Evolutionary conservation across 2,797 vertebrate genomes (phyloP), one percentile per base, ranked within the genome.

Genomic region (Hemibagrus guttatus): DNA sequence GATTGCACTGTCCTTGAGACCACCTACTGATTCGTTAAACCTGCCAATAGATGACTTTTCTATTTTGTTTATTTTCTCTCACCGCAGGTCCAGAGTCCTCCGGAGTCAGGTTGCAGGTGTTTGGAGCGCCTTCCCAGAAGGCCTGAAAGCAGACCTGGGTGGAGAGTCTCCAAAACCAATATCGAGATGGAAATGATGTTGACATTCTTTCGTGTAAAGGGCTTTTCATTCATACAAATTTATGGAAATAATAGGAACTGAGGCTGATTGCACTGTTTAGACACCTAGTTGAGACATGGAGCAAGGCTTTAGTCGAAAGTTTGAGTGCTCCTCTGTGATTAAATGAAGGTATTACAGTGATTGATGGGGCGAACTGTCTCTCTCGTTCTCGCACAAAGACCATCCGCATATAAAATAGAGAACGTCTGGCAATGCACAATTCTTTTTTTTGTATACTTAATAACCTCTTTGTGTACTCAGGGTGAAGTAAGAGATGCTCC

Each of bases 1-100:
- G 84, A 83, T 89, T 90, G 66, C 84, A 86, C 49, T 81, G 88
- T 90, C 88, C 86, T 90, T 90, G 76, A 88, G 91, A 88, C 89
- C 91, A 91, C 89, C 88, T 90, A 90, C 86, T 58, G 85, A 87
- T 90, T 89, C 78, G 71, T 46, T 85, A 85, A 90, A 90, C 74
- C 90, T 89, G 89, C 69, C 86, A 87, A 88, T 89, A 86, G 72
- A 91, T 84, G 87, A 89, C 88, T 89, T 90, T 87, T 89, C 81
- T 86, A 85, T 81, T 87, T 89, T 91, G 90, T 91, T 91, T 91
- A 88, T 91, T 91, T 90, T 89, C 56, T 78, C 81, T 85, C 66
- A 84, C 76, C 28, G 21, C 31, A 59, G 83, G 56, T 89, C 88
- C 76, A 82, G 72, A 87, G 78, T 56, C 72, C 80, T 81, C 31